These are phyloP conservation scores for Nematostella vectensis DNA, from an alignment of 92 coral and sea anemone species.

Conservation along the genomic window DNA sequence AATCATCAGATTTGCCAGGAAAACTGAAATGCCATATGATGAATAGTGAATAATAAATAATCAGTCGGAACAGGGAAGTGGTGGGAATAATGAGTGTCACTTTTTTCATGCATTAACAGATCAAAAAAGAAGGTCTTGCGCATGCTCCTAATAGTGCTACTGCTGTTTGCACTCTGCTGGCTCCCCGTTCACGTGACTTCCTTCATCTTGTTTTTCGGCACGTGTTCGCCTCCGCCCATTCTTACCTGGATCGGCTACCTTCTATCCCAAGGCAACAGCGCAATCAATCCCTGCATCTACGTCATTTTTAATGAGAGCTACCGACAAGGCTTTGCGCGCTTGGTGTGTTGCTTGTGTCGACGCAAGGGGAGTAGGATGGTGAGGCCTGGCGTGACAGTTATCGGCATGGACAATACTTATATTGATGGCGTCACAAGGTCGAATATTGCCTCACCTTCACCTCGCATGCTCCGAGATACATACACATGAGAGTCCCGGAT, in stretches of 20 bases:
- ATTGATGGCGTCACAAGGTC: background rate
- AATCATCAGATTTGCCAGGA: no score
- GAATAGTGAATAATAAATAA: no score
- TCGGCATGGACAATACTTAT: constrained; percentile 39
- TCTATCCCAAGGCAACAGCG: constrained; percentile 66
- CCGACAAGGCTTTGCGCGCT: constrained; percentile 58
- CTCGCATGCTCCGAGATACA: no score
- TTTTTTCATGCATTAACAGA: no score
- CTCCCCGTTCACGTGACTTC: constrained; percentile 52
- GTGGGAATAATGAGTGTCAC: no score
- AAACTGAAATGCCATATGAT: no score
- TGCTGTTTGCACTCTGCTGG: constrained; percentile 75
- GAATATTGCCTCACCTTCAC: background rate
- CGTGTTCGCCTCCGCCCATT: constrained; percentile 27
- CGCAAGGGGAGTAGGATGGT: constrained; percentile 28
- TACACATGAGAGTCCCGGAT: no score
- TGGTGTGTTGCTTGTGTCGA: constrained; percentile 36
- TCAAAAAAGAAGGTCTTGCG: constrained; percentile 70
- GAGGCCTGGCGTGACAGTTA: constrained; percentile 15
- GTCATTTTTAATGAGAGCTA: constrained; percentile 61
- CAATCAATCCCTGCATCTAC: constrained; percentile 70
- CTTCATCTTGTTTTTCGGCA: constrained; percentile 44
- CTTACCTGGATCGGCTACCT: constrained; percentile 46
- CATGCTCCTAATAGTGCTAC: constrained; percentile 65
- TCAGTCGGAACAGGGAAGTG: no score